Evolutionary conservation across 2,888 invertebrate genomes (phyloP), one percentile per base, ranked within the genome.

Genomic region (Pheosia tremula): DNA sequence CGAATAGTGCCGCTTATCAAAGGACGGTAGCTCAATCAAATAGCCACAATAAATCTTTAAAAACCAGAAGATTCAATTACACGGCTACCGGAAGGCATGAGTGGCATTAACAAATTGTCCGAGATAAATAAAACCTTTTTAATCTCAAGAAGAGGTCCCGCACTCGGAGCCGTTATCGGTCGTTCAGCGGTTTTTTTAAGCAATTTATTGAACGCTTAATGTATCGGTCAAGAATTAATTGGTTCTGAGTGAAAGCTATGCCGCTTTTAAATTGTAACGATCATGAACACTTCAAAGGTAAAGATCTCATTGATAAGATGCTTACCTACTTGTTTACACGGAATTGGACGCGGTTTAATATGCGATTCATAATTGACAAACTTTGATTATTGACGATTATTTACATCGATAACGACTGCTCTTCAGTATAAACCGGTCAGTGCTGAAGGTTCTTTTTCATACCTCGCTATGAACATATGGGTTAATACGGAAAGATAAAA

Each of bases 61-160:
- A 91, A 91, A 90, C 91, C 90, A 90, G 88, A 90, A 90, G 92
- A 92, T 92, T 92, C 91, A 92, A 92, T 93, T 90, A 93, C 87
- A 88, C 82, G 76, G 89, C 93, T 93, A 91, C 93, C 89, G 91
- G 88, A 91, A 88, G 84, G 85, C 87, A 81, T 82, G 82, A 90
- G 88, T 92, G 93, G 88, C 92, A 91, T 85, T 91, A 91, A 93
- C 93, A 91, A 93, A 93, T 93, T 92, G 89, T 88, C 79, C 81
- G 87, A 91, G 91, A 93, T 93, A 92, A 91, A 92, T 90, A 91
- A 90, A 89, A 86, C 85, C 86, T 90, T 87, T 89, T 90, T 88
- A 89, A 89, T 85, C 82, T 80, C 79, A 80, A 81, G 83, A 84
- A 83, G 89, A 86, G 77, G 82, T 83, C 81, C 80, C 81, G 79